Base-by-base conservation (phyloP, 2,888 invertebrate genomes). In the Dinocampus coccinellae region DNA sequence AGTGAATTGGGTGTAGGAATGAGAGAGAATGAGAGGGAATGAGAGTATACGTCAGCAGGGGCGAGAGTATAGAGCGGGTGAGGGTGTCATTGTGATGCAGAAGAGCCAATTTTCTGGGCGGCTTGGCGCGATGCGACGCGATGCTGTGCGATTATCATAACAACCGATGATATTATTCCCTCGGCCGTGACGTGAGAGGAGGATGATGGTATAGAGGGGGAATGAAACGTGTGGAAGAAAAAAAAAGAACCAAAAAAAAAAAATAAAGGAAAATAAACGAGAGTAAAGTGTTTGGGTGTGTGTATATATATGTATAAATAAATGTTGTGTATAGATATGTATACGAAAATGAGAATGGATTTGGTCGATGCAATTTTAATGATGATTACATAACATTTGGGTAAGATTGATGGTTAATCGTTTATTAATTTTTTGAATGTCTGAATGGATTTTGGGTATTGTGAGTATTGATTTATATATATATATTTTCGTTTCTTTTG, bases 61-160 rank as follows among this genome's bases (percentile, higher is more conserved):
- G 73, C 68, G 67, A 69, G 69, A 47, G 47, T 16, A 47, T 47
- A 29, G 70, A 71, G 69, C 62, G 61, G 34, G 69, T 63, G 75
- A 73, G 63, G 68, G 75, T 75, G 85, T 87, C 87, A 87, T 87
- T 87, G 87, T 87, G 83, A 87, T 88, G 87, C 87, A 87, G 87
- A 87, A 84, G 87, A 87, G 86, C 85, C 87, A 87, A 87, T 87
- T 86, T 87, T 87, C 87, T 87, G 86, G 86, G 85, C 86, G 86
- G 87, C 87, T 87, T 86, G 86, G 83, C 82, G 83, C 82, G 85
- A 84, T 84, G 83, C 84, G 83, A 82, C 79, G 83, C 84, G 83
- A 84, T 83, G 81, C 83, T 78, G 80, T 78, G 80, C 84, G 87
- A 87, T 87, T 87, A 87, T 87, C 87, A 87, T 87, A 87, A 87